Evolutionary conservation across 2,113 vertebrate species (phyloP).

Genomic region (Triplophysa siluroides): DNA sequence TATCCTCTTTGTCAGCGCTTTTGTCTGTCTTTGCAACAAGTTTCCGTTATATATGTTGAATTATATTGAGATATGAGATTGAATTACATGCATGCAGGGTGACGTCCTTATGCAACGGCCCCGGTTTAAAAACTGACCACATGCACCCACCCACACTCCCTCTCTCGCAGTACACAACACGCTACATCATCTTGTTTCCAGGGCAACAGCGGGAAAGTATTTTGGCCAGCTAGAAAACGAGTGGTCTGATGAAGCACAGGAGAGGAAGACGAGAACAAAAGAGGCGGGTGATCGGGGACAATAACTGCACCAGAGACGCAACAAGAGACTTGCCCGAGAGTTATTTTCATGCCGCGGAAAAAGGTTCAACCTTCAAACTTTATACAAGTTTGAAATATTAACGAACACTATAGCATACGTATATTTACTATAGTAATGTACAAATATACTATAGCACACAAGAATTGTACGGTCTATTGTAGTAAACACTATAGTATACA

Average conservation of each 20-base stretch:
- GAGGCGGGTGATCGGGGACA: constrained; percentile 36
- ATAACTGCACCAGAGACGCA: background rate
- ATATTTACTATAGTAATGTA: no score
- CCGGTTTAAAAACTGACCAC: background rate
- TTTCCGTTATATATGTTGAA: background rate
- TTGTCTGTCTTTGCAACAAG: background rate
- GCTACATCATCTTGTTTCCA: constrained; percentile 70
- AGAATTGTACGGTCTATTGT: no score
- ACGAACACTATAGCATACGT: no score
- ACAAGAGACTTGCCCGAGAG: background rate
- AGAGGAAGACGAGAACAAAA: constrained; percentile 23
- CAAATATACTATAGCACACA: no score
- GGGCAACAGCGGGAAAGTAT: constrained; percentile 68
- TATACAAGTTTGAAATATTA: no score
- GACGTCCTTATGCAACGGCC: background rate
- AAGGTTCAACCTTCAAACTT: background rate
- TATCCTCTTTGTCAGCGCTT: background rate
- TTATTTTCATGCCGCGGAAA: constrained; percentile 22
- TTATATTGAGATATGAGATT: background rate
- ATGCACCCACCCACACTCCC: constrained; percentile 44
- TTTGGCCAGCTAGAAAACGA: constrained; percentile 59
- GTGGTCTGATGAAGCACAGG: constrained; percentile 58
- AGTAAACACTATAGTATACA: no score
- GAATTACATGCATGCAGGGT: background rate
- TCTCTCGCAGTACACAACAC: constrained; percentile 53